These are phyloP conservation scores for Actinia equina DNA, from an alignment of 64 coral and sea anemone genomes.

Conservation along the genomic window DNA sequence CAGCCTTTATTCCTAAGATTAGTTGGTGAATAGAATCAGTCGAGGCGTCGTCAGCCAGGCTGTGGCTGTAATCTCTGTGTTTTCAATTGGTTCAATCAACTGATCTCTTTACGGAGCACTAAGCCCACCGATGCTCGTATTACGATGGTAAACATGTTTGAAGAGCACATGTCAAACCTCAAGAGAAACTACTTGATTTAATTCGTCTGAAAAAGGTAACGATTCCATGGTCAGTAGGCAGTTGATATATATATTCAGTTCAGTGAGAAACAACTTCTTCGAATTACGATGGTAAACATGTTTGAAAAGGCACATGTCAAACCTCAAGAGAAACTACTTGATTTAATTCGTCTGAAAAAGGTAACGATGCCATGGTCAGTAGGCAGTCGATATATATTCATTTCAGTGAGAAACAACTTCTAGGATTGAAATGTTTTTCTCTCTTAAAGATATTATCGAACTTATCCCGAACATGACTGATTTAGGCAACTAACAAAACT, in stretches of 20 bases:
- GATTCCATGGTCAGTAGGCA: neutral
- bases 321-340: neutral
- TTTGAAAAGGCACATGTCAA: neutral
- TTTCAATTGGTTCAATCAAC: constrained; percentile 15
- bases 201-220: neutral
- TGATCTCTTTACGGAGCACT: neutral
- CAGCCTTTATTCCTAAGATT: constrained; percentile 6
- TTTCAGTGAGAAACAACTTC: neutral
- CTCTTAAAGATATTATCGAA: neutral
- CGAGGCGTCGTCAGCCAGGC: constrained; percentile 8
- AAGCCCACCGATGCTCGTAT: constrained; percentile 11
- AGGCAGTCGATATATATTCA: neutral
- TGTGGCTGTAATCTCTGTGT: constrained; percentile 6
- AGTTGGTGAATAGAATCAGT: constrained; percentile 4
- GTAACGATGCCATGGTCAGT: neutral
- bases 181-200: constrained; percentile 4
- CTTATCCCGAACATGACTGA: neutral
- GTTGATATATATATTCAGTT: no score
- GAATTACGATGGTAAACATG: constrained; percentile 8
- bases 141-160: constrained; percentile 12
- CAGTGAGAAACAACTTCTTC: neutral
- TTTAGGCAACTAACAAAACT: neutral
- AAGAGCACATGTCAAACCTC: neutral
- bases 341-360: neutral
- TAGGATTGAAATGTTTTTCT: neutral